Base-by-base conservation (phyloP, 2,888 invertebrate species). In the Trypoxylon attenuatum region DNA sequence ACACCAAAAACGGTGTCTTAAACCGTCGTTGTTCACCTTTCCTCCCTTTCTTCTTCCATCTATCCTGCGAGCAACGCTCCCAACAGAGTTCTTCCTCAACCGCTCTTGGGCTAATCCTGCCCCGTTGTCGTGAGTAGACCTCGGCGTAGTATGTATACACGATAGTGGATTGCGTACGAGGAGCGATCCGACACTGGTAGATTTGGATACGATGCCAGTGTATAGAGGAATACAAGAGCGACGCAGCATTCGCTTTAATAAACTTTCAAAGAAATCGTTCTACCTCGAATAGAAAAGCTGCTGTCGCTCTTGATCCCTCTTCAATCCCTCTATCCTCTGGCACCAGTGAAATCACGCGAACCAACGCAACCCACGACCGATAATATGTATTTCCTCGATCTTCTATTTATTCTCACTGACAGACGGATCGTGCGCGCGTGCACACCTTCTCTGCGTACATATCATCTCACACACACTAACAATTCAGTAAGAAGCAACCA, bases 11-110 rank as follows among this genome's bases (percentile, higher is more conserved):
- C 62, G 59, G 55, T 21, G n/a, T n/a, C 29, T 39, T 13, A 10
- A 66, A 66, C 59, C 68, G 54, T 53, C 55, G 53, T 66, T n/a
- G 62, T 54, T 75, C 68, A 67, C 64, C 65, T 71, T 67, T 76
- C 73, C 71, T 74, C 72, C 66, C 71, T 77, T 75, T 76, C 75
- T 75, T 76, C 75, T 79, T 80, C 78, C 77, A 79, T 78, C 68
- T 69, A 78, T 67, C 53, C 51, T 47, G 43, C 5, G 38, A 66
- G 55, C 23, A 53, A 51, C 42, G 55, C 39, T 51, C 33, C 50
- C 54, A 46, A 62, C 50, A 43, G 52, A 54, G 49, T 18, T 60
- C 41, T 45, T 59, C 38, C 29, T 16, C 29, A 21, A 23, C 13
- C n/a, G 10, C 41, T 19, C 41, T 15, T 10, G 27, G 5, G 5